A percentile compares a stretch with the other conserved stretches of the same genome.
Evolutionary conservation across 2,113 vertebrate species (phyloP).

Genomic region (Paedocypris sp.): DNA sequence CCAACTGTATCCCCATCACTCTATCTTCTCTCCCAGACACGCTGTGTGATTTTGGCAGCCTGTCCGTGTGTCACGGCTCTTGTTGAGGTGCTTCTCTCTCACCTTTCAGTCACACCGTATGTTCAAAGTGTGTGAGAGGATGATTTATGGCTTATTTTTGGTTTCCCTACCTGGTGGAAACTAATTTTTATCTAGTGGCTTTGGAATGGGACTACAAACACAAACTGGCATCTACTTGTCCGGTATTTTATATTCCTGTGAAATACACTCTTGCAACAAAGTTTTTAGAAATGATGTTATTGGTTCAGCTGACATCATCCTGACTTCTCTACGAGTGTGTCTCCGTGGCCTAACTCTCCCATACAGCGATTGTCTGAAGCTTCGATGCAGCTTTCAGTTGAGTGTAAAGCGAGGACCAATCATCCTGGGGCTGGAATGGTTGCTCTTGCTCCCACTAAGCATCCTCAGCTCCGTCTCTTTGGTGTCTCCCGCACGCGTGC

Average conservation of each 20-base stretch:
- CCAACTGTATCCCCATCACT: too few species aligned
- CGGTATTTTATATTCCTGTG: background rate
- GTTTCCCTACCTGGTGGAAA: too few species aligned
- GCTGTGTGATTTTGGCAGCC: too few species aligned
- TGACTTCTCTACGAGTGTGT: background rate
- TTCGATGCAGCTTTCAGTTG: constrained; percentile 25
- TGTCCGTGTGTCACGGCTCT: too few species aligned
- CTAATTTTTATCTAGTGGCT: too few species aligned
- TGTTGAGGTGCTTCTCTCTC: too few species aligned
- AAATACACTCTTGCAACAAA: background rate
- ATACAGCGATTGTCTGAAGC: constrained; percentile 17
- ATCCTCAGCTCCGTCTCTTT: background rate
- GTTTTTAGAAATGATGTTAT: background rate
- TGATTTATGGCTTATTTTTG: too few species aligned
- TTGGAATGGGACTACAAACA: too few species aligned
- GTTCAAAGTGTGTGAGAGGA: too few species aligned
- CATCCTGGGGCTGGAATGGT: constrained; percentile 27
- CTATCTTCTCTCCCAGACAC: too few species aligned
- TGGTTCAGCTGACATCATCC: background rate
- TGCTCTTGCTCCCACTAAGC: constrained; percentile 28
- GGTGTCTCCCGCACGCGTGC: background rate
- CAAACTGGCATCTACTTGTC: background rate
- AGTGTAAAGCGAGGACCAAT: constrained; percentile 23
- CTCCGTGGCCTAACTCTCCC: constrained; percentile 3
- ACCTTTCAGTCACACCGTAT: too few species aligned